phyloP scores from a whole-genome alignment of 2,797 vertebrate species.

The Falco peregrinus region DNA sequence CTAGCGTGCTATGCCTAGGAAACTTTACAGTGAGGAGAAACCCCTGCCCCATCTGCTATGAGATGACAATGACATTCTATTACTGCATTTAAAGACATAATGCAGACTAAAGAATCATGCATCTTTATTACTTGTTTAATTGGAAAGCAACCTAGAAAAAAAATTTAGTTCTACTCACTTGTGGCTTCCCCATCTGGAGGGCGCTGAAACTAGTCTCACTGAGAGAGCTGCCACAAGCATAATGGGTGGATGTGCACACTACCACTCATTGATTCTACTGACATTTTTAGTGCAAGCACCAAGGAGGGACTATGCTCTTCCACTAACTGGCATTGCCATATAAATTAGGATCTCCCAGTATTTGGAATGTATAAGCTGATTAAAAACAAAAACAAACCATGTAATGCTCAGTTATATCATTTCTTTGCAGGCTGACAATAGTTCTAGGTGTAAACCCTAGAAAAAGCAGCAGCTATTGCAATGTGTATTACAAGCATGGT shows the following conservation, averaged over 20 bases:
- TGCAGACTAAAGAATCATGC: slow-evolving; percentile 33
- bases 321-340: background rate
- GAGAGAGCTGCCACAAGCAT: slow-evolving; percentile 40
- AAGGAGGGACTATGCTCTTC: background rate
- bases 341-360: background rate
- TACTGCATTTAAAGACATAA: slow-evolving; percentile 43
- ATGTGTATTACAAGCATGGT: background rate
- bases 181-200: slow-evolving; percentile 73
- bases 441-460: background rate
- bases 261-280: background rate
- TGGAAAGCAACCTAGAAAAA: slow-evolving; percentile 59
- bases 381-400: background rate
- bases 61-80: slow-evolving; percentile 54
- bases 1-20: slow-evolving; percentile 1
- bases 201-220: slow-evolving; percentile 62
- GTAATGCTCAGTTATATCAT: background rate
- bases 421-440: background rate
- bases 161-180: slow-evolving; percentile 50
- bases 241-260: background rate
- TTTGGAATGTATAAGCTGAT: background rate
- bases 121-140: slow-evolving; percentile 69
- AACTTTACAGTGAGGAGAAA: slow-evolving; percentile 50
- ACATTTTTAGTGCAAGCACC: background rate
- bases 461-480: background rate
- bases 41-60: slow-evolving; percentile 43